Conservation (phyloP, 2,797 vertebrate genomes). For the Coregonus sp. region DNA sequence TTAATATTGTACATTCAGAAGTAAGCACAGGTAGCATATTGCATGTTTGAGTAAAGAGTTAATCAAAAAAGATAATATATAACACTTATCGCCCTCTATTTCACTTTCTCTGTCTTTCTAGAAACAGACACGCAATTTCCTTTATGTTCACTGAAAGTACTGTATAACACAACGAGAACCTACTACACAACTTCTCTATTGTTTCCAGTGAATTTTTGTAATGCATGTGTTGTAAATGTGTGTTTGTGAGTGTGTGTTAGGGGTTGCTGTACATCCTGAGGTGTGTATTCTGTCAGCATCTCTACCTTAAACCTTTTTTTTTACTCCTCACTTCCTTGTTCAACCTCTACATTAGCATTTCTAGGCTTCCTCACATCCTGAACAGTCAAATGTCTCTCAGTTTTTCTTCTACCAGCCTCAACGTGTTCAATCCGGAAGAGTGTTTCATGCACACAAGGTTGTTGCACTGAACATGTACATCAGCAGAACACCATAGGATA, state of each 20-base stretch:
- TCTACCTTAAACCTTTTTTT: constrained; percentile 34
- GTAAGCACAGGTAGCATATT: not conserved
- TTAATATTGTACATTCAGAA: not conserved
- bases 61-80: not conserved
- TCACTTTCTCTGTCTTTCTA: constrained; percentile 25
- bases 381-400: constrained; percentile 65
- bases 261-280: constrained; percentile 66
- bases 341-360: constrained; percentile 58
- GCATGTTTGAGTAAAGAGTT: not conserved
- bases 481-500: constrained; percentile 59
- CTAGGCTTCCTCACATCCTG: constrained; percentile 47
- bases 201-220: constrained; percentile 8
- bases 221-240: not conserved
- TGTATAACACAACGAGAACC: not conserved
- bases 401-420: constrained; percentile 8
- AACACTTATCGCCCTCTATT: constrained; percentile 8
- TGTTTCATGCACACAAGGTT: constrained; percentile 67
- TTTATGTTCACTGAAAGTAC: not conserved
- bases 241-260: not conserved
- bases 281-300: constrained; percentile 79
- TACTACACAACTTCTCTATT: not conserved
- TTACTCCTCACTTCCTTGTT: not conserved
- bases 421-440: constrained; percentile 56
- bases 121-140: constrained; percentile 16
- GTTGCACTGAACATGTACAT: constrained; percentile 59